These are phyloP conservation scores for Drosophila nannoptera DNA, from an alignment of 1,140 invertebrate genomes.

Conservation along the genomic window DNA sequence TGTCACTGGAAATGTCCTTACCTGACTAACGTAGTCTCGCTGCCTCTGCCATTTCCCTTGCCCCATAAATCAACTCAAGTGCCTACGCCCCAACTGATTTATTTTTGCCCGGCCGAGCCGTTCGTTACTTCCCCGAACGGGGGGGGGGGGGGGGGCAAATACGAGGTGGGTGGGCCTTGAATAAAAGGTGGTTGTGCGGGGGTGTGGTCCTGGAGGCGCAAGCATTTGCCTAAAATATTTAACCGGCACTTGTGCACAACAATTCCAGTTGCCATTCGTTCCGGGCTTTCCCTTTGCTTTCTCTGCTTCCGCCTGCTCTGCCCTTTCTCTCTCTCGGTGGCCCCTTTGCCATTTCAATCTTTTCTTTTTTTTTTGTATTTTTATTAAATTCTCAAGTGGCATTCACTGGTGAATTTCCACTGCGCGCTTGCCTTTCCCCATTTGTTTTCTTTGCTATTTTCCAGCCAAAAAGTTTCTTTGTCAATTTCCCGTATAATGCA, in stretches of 20 bases:
- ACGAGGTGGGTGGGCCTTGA: not conserved
- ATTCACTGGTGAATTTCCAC: constrained; percentile 64
- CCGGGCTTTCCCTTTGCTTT: not conserved
- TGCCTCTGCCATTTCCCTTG: constrained; percentile 45
- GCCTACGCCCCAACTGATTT: constrained; percentile 76
- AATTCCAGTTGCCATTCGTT: constrained; percentile 58
- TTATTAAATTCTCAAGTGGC: constrained; percentile 75
- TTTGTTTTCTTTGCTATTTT: constrained; percentile 61
- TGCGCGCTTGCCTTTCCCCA: constrained; percentile 27
- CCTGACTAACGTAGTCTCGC: constrained; percentile 43
- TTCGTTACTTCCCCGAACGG: constrained; percentile 23
- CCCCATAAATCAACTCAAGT: constrained; percentile 73
- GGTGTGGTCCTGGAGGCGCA: not conserved
- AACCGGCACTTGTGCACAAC: constrained; percentile 73
- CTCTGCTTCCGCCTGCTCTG: constrained; percentile 8
- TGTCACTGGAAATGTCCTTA: constrained; percentile 49
- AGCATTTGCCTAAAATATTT: constrained; percentile 73
- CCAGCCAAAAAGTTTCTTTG: constrained; percentile 67
- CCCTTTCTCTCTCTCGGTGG: not conserved
- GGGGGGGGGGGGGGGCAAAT: constrained; percentile 19
- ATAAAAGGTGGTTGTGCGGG: too few species aligned
- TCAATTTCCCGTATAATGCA: constrained; percentile 75
- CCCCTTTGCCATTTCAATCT: not conserved
- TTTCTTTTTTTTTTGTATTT: constrained; percentile 42
- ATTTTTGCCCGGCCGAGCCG: constrained; percentile 60